Evolutionary conservation across 2,888 invertebrate species (phyloP).

Genomic region (Ectemnius continuus): DNA sequence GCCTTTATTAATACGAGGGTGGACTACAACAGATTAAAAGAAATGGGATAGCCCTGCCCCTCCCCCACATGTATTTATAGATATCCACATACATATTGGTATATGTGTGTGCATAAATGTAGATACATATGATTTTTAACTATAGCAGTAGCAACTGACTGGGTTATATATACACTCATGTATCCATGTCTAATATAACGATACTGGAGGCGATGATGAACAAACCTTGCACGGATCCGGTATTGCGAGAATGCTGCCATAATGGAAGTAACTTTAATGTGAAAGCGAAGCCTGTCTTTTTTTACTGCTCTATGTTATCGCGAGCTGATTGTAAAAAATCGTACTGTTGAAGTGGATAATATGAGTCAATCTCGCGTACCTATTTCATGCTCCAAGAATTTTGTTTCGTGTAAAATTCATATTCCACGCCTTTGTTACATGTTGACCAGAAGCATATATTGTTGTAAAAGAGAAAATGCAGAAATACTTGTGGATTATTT

Average conservation of each 20-base stretch:
- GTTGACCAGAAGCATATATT: conserved; percentile 54
- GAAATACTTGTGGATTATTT: conserved; percentile 70
- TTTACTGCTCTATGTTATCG: conserved; percentile 56
- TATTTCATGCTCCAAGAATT: conserved; percentile 33
- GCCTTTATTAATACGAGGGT: conserved; percentile 60
- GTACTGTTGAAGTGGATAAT: conserved; percentile 39
- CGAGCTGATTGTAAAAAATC: conserved; percentile 39
- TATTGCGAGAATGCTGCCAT: conserved; percentile 16
- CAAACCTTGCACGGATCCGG: conserved; percentile 36
- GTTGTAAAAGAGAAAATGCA: conserved; percentile 40
- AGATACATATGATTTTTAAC: conserved; percentile 51
- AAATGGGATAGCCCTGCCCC: conserved; percentile 50
- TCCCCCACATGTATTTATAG: conserved; percentile 54
- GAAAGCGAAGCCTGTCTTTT: conserved; percentile 50
- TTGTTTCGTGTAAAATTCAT: conserved; percentile 52
- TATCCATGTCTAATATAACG: conserved; percentile 52
- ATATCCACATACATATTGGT: conserved; percentile 47
- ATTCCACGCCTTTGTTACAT: conserved; percentile 60
- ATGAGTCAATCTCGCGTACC: conserved; percentile 42
- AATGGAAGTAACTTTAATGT: conserved; percentile 38
- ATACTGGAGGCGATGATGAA: conserved; percentile 44
- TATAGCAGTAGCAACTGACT: conserved; percentile 48
- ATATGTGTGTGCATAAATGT: conserved; percentile 47
- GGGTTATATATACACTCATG: conserved; percentile 42
- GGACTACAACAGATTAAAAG: conserved; percentile 58